Percentiles rank a stretch among this genome's conserved stretches.
These are phyloP conservation scores for Drosophila gaucha DNA, from an alignment of 2,888 invertebrate species.

Conservation along the genomic window DNA sequence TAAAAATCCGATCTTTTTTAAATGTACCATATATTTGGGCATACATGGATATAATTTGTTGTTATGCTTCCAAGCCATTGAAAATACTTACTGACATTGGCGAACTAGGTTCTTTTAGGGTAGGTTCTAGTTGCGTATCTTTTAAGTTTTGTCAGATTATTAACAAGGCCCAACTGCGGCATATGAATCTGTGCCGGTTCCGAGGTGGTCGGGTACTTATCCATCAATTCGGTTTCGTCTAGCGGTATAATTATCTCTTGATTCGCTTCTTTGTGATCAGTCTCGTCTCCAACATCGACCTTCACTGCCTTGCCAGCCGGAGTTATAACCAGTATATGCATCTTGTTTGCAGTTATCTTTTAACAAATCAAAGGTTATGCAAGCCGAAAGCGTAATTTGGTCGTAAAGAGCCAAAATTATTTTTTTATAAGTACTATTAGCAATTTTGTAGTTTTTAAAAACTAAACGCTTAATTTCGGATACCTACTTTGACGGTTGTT, in stretches of 20 bases:
- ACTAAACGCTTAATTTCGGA: background rate
- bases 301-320: constrained; percentile 53
- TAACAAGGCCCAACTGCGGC: background rate
- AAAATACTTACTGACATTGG: background rate
- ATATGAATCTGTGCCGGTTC: background rate
- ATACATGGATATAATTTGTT: background rate
- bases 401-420: constrained; percentile 39
- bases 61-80: background rate
- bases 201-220: constrained; percentile 15
- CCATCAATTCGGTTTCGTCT: background rate
- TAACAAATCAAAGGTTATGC: constrained; percentile 18
- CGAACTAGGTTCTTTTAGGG: background rate
- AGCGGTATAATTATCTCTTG: background rate
- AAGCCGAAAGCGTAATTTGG: constrained; percentile 45
- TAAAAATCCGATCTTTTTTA: background rate
- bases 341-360: constrained; percentile 8
- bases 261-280: background rate
- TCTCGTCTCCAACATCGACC: constrained; percentile 46
- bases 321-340: constrained; percentile 64
- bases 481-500: background rate
- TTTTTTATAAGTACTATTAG: constrained; percentile 2
- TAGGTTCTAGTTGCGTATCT: background rate
- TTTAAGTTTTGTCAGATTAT: background rate
- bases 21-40: background rate
- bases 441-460: constrained; percentile 35